Evolutionary conservation across 2,113 vertebrate species (phyloP), one percentile per base, ranked within the genome.

Genomic region (Glaucidium brasilianum): DNA sequence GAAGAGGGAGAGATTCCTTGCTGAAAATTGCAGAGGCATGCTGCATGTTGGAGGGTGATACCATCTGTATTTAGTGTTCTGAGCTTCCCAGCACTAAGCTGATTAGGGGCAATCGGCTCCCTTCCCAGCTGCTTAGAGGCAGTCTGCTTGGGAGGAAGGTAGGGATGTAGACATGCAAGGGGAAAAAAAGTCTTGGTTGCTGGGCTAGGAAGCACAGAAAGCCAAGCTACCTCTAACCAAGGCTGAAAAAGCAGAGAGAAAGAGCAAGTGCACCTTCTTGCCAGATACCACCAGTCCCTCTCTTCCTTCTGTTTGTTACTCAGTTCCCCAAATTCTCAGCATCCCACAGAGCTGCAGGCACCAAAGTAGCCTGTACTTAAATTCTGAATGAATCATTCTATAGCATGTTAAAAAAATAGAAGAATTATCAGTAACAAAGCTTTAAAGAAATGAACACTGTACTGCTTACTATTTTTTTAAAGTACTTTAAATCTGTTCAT

Each of bases 121-220:
- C 79, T 89, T 71, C 93, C 73, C 95, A 85, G 96, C 88, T 94
- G 96, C 94, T 88, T 53, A 85, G 41, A 23, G n/a, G 16, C 60
- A 35, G 56, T 47, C 79, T 85, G 66, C 69, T 73, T 15, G 85
- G 91, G 67, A 55, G 75, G 29, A 26, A 64, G 29, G n/a, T 29
- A 37, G 53, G 45, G 27, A 77, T 10, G 71, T 32, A 49, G 35
- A 86, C 8, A 17, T 6, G 43, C 18, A 3, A 73, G 32, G 50
- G 13, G 26, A 25, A 15, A 19, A 21, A 66, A 17, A 50, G 26
- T 7, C 10, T 39, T 39, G 22, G 3, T 2, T 32, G 62, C 47
- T 20, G 56, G 16, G 3, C 16, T 58, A 55, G 69, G 39, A 76
- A 76, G 39, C 26, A 4, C 45, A 50, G 66, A 73, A 71, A 85